Base-by-base conservation (phyloP, 35 echinoderm and acorn worm genomes). In the Stichopus chloronotus region DNA sequence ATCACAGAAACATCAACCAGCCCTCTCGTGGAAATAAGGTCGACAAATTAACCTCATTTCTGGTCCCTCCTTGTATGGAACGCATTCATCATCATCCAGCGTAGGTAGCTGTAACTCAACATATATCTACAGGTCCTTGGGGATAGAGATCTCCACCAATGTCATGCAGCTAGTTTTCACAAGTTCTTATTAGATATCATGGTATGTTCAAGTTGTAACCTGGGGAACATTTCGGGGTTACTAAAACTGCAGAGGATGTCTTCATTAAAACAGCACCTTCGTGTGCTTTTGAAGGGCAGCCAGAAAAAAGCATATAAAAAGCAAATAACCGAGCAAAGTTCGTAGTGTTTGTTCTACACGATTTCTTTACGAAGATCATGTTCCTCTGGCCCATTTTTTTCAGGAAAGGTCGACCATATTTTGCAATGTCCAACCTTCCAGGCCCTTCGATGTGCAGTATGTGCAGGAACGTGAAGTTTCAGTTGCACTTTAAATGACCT, bases 61-160 rank as follows among this genome's bases (percentile, higher is more conserved):
- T 61, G 8, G 8, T 61, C 59, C 59, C 59, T 61, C 59, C 59
- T 61, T 20, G 17, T 74, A 16, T n/a, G 19, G 17, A 74, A 74
- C 22, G 69, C 69, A 74, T 74, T 74, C 69, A 74, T 74, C 69
- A 74, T 74, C 69, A 74, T 74, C 30, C 30, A 43, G 30, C 17
- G 61, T n/a, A 19, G 69, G 69, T 14, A 74, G 69, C 7, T 74
- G 7, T 7, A 74, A 74, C 69, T 74, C 22, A 19, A 74, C 7
- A 74, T 16, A 74, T 20, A 74, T 16, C 69, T n/a, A 9, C 55
- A 58, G 82, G 82, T 85, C 82, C 82, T 25, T 85, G 82, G 19
- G 82, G 82, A 85, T n/a, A 58, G 56, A 19, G 69, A 14, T 74
- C 69, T 20, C 17, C 69, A 74, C 69, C 69, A 20, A 74, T 74